Evolutionary conservation across 1,140 invertebrate genomes (phyloP).

Genomic region (Propsilocerus akamusi): DNA sequence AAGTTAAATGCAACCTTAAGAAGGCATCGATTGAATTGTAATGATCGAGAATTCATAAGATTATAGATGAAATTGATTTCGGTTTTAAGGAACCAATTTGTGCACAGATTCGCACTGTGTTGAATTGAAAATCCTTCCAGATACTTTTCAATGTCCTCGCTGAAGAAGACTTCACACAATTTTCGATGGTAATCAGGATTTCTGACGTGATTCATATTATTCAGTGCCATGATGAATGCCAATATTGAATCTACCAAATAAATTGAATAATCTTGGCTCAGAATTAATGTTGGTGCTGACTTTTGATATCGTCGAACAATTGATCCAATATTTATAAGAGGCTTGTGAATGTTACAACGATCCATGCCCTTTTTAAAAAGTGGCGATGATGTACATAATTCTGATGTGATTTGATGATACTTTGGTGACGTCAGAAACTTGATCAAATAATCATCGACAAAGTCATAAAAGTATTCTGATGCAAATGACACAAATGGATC

Average conservation of each 20-base stretch:
- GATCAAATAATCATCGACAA: slow-evolving; percentile 2
- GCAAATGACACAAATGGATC: background rate
- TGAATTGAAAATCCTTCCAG: slow-evolving; percentile 10
- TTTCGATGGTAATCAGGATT: slow-evolving; percentile 7
- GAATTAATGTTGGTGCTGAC: slow-evolving; percentile 16
- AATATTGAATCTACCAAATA: slow-evolving; percentile 16
- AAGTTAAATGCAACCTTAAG: slow-evolving; percentile 18
- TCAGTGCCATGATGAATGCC: slow-evolving; percentile 11
- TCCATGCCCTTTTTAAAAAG: slow-evolving; percentile 13
- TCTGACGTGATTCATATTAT: slow-evolving; percentile 8
- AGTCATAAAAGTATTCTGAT: background rate
- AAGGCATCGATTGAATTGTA: slow-evolving; percentile 15
- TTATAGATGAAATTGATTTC: slow-evolving; percentile 18
- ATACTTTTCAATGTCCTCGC: slow-evolving; percentile 14
- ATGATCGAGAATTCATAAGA: slow-evolving; percentile 13
- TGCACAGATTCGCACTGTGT: slow-evolving; percentile 14
- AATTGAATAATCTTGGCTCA: slow-evolving; percentile 18
- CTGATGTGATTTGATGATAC: background rate
- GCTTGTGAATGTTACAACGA: slow-evolving; percentile 14
- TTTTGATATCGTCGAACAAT: slow-evolving; percentile 13
- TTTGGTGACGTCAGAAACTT: slow-evolving; percentile 9
- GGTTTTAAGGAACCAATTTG: slow-evolving; percentile 18
- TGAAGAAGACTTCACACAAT: slow-evolving; percentile 12
- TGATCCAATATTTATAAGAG: slow-evolving; percentile 19
- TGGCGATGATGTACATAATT: slow-evolving; percentile 10